These are phyloP conservation scores for Caenorhabditis sp. DNA, from an alignment of 2,888 invertebrate species.

Conservation along the genomic window DNA sequence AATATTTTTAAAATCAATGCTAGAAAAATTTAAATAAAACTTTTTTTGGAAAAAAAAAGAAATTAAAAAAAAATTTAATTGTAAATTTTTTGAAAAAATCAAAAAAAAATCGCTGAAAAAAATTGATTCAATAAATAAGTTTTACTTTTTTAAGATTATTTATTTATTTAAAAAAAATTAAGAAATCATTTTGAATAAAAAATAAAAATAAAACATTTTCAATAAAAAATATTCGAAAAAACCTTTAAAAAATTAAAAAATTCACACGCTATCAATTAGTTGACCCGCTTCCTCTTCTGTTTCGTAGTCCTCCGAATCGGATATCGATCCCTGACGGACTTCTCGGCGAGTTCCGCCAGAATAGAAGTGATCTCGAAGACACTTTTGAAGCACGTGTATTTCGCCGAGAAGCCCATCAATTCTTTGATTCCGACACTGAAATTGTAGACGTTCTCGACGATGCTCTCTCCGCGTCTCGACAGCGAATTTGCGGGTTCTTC, in stretches of 20 bases:
- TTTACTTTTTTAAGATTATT: too few species aligned
- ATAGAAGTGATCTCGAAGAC: slow-evolving; percentile 4
- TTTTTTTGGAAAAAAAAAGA: too few species aligned
- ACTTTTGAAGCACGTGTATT: slow-evolving; percentile 7
- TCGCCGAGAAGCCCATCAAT: neutral
- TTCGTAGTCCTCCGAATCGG: neutral
- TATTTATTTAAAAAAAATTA: too few species aligned
- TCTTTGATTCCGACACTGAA: neutral
- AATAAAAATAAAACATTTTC: too few species aligned
- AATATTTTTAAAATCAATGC: too few species aligned
- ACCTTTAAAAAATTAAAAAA: neutral
- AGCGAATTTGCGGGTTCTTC: neutral
- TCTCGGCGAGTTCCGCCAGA: slow-evolving; percentile 18
- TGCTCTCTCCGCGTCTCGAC: slow-evolving; percentile 14
- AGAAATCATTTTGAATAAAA: too few species aligned
- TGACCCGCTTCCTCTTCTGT: neutral
- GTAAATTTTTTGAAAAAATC: too few species aligned
- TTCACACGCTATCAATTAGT: neutral
- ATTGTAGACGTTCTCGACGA: slow-evolving; percentile 14
- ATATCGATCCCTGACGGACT: slow-evolving; percentile 27
- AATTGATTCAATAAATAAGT: too few species aligned
- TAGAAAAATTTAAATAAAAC: too few species aligned
- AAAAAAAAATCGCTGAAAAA: too few species aligned
- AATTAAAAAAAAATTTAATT: too few species aligned
- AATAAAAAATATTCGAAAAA: neutral